phyloP scores from a whole-genome alignment of 2,797 vertebrate species.

The Coranthus polyacanthus region DNA sequence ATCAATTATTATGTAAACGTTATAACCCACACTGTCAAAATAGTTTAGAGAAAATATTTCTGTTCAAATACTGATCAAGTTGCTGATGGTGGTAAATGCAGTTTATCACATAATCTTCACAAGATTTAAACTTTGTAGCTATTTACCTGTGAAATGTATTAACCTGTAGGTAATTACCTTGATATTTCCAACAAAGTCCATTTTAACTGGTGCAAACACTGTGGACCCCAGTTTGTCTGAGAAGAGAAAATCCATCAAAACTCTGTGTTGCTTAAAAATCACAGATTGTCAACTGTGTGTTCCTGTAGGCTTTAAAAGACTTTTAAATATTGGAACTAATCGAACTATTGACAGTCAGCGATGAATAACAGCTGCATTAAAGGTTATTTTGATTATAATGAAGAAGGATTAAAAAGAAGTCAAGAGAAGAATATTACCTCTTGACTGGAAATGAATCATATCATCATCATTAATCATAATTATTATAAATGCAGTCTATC shows the following conservation, averaged over 20 bases:
- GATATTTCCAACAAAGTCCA: slow-evolving; percentile 99
- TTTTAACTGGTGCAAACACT: slow-evolving; percentile 99
- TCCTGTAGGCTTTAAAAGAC: slow-evolving; percentile 3
- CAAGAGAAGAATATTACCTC: no score
- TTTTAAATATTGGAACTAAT: no score
- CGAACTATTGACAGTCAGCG: background rate
- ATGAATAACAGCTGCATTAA: background rate
- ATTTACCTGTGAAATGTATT: background rate
- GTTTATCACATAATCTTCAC: background rate
- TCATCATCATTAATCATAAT: no score
- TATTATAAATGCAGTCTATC: no score
- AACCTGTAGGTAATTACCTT: slow-evolving; percentile 86
- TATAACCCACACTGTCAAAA: background rate
- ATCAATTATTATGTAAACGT: background rate
- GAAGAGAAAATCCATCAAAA: slow-evolving; percentile 76
- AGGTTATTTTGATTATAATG: background rate
- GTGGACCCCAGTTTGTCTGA: slow-evolving; percentile 95
- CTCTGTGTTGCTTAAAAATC: slow-evolving; percentile 35
- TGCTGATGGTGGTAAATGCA: no score
- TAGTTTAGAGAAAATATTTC: no score
- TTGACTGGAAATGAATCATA: no score
- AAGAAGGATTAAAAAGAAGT: background rate
- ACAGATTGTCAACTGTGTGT: slow-evolving; percentile 2
- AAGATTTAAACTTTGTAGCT: background rate
- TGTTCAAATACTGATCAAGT: no score